Percentiles rank a stretch among this genome's conserved stretches.
Evolutionary conservation across 1,140 invertebrate species (phyloP).

Genomic region (Caenorhabditis brenneri): DNA sequence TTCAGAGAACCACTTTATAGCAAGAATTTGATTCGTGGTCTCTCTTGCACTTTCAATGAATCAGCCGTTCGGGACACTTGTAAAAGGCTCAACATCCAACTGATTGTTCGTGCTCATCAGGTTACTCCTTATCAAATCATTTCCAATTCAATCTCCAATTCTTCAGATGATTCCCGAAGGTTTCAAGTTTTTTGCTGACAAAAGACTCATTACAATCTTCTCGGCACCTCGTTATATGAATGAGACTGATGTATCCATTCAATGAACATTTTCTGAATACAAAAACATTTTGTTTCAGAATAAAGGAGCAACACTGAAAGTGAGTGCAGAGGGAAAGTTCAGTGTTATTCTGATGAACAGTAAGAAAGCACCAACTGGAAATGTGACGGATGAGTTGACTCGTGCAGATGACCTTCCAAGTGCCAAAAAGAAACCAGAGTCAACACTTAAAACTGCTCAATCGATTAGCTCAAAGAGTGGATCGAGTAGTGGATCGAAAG

Average conservation of each 20-base stretch:
- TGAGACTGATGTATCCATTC: background rate
- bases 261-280: background rate
- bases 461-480: too few relatives aligned
- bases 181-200: slow-evolving; percentile 41
- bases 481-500: too few relatives aligned
- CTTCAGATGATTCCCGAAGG: slow-evolving; percentile 44
- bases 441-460: too few relatives aligned
- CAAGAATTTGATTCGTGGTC: slow-evolving; percentile 33
- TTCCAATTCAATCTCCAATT: background rate
- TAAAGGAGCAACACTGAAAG: background rate
- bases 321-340: background rate
- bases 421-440: background rate
- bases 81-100: slow-evolving; percentile 30
- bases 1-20: background rate
- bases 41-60: slow-evolving; percentile 34
- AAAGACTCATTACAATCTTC: slow-evolving; percentile 43
- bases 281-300: background rate
- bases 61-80: background rate
- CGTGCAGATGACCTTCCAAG: background rate
- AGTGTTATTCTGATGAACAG: background rate
- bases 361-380: background rate
- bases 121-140: background rate
- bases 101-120: slow-evolving; percentile 55
- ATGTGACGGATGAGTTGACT: background rate
- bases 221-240: slow-evolving; percentile 42